A percentile compares a stretch with the other conserved stretches of the same genome.
phyloP scores from a whole-genome alignment of 2,797 vertebrate species.

The Malacoraja senta region DNA sequence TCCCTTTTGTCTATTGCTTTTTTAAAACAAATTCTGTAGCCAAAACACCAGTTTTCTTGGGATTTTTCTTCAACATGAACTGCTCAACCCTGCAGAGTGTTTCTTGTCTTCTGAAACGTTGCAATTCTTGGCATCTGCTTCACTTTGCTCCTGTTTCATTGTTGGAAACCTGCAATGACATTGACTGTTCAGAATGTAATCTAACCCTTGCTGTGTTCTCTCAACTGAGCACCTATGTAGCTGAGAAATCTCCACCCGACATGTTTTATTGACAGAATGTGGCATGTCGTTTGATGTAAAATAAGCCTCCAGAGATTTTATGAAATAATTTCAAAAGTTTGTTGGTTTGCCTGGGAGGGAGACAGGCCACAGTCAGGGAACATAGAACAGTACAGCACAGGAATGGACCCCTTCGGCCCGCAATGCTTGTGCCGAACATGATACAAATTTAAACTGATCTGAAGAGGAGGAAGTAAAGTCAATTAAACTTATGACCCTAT shows the following conservation, averaged over 20 bases:
- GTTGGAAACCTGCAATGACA: neutral
- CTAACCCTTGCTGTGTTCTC: neutral
- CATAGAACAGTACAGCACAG: too few relatives aligned
- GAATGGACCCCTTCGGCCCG: too few relatives aligned
- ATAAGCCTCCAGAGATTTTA: neutral
- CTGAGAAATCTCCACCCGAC: neutral
- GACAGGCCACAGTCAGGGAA: too few relatives aligned
- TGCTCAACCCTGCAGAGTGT: neutral
- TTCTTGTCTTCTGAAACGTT: neutral
- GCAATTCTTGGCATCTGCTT: neutral
- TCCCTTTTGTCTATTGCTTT: neutral
- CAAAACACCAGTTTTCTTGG: neutral
- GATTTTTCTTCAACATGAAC: neutral
- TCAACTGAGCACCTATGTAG: neutral
- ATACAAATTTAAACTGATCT: too few relatives aligned
- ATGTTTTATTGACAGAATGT: neutral
- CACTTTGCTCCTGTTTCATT: neutral
- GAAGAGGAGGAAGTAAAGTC: neutral
- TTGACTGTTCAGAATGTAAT: neutral
- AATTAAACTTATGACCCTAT: neutral
- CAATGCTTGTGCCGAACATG: too few relatives aligned
- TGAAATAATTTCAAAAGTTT: neutral
- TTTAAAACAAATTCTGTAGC: neutral
- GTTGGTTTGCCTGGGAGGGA: neutral
- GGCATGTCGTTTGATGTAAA: neutral